These are phyloP conservation scores for Drosophila buzzatii DNA, from an alignment of 2,888 invertebrate genomes.

Conservation along the genomic window DNA sequence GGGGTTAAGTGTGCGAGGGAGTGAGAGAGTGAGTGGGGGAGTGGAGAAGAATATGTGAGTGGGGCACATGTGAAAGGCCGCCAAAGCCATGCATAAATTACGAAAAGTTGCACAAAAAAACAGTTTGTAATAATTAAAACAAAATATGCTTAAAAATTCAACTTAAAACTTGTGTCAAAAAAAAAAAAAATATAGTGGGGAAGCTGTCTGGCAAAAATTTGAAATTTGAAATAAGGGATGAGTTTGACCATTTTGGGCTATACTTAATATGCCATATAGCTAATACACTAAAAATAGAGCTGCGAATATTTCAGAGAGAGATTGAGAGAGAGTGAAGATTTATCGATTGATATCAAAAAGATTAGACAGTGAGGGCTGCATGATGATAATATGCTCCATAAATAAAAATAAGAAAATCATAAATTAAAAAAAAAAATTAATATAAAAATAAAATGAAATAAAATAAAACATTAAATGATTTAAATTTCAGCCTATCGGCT, in stretches of 20 bases:
- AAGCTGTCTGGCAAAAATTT: neutral
- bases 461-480: no score
- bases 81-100: conserved; percentile 74
- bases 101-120: conserved; percentile 38
- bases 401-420: no score
- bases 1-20: neutral
- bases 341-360: neutral
- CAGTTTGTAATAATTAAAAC: conserved; percentile 53
- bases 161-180: conserved; percentile 29
- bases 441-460: no score
- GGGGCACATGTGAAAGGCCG: conserved; percentile 44
- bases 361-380: no score
- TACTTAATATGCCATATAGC: neutral
- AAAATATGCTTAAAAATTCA: conserved; percentile 48
- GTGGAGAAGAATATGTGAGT: neutral
- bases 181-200: no score
- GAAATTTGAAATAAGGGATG: neutral
- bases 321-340: neutral
- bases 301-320: neutral
- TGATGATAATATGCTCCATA: no score
- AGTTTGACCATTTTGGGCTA: neutral
- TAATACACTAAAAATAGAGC: neutral
- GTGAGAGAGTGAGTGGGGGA: neutral
- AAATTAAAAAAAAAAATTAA: no score
- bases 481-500: no score